Base-by-base conservation (phyloP, 2,888 invertebrate genomes). In the Schrankia costaestrigalis region DNA sequence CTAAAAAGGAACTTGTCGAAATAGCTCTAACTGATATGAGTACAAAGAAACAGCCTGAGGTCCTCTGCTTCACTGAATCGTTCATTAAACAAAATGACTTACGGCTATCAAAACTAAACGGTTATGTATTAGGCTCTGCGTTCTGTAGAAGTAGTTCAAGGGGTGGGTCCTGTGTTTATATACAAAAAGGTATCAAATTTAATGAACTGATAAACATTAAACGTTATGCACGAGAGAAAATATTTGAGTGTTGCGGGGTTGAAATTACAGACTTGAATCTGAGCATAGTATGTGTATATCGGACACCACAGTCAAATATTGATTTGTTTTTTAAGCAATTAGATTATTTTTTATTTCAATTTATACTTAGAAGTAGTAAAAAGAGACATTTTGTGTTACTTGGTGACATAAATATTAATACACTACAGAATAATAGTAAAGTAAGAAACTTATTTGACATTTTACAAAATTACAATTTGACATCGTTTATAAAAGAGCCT, bases 1-100 rank as follows among this genome's bases (percentile, higher is more conserved):
- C 6, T 21, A 29, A 29, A 21, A 29, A 6, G 6, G 29, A 29
- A 12, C 13, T 9, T 3, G 10, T 29, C 3, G 12, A 29, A 19
- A 29, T 21, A 21, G n/a, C 10, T 7, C 9, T 29, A 3, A 14
- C 13, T 3, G 9, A 29, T 6, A 2, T 29, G 5, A 12, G 21
- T 4, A 17, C 8, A 2, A 8, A 9, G 7, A 21, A 11, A 18
- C 13, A 9, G 9, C 19, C 9, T 3, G 21, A 28, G 1, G 6
- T 28, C n/a, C 11, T 28, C 11, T 28, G 19, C n/a, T 28, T 28
- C 13, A 21, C 28, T 3, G 28, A 21, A 7, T 11, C 28, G 12
- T 28, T 18, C 13, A 9, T 19, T 2, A 19, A 8, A 18, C 18
- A 18, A 7, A 6, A 3, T 4, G 28, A 28, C 21, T 13, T 21